Base-by-base conservation (phyloP, 2,888 invertebrate genomes). In the Thereva unica region DNA sequence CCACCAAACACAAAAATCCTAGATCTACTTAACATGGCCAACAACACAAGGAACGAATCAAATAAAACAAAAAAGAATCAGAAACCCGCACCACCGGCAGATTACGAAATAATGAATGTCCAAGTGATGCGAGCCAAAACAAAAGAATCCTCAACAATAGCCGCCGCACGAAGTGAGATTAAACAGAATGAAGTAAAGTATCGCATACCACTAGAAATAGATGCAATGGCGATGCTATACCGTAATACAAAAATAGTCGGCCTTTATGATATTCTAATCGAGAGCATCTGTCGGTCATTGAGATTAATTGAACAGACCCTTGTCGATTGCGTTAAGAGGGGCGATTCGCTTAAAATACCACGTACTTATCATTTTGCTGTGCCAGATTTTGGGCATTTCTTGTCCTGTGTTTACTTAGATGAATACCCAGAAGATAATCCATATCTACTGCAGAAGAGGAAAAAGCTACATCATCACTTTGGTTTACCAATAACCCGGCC, bases 281-380 rank as follows among this genome's bases (percentile, higher is more conserved):
- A 91, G 76, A 88, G 90, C 68, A 85, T 90, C 38, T 89, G 89
- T 73, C 84, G 89, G 45, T 87, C 89, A 66, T 82, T 92, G 54
- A 83, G 86, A 70, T 80, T 89, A 59, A 82, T 88, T 70, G 89
- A 91, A 76, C 83, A 83, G 73, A 85, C 85, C 37, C 79, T 91
- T 54, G 77, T 85, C 37, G 84, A 65, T 34, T 53, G 53, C 42
- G 37, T 64, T 34, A 2, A 9, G n/a, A n/a, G 37, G 8, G 49
- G 34, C 5, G 49, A 56, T 66, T 72, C 69, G 34, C 45, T 54
- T 5, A 34, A 42, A 72, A 76, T 73, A 71, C 82, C 80, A 2
- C 74, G 70, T 9, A 86, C 88, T 52, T 87, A 87, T 77, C 94
- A 95, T 78, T 94, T 90, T 77, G 85, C 87, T 71, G 89, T 90